Conservation (phyloP, 2,888 invertebrate species). For the Agrilus mali region DNA sequence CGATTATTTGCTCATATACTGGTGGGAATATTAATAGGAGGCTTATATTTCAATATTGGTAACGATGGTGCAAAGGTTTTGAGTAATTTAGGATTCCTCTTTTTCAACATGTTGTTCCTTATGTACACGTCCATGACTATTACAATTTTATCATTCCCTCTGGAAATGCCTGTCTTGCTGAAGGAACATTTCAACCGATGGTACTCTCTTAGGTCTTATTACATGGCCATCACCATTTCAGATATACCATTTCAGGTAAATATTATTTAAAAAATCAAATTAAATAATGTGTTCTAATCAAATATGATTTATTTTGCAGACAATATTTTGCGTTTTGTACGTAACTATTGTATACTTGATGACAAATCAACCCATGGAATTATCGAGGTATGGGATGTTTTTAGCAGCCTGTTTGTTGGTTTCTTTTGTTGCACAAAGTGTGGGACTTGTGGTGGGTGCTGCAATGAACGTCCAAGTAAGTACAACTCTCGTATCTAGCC, state of each 20-base stretch:
- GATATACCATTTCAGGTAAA: conserved; percentile 95
- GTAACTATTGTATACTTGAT: conserved; percentile 87
- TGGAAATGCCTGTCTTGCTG: conserved; percentile 89
- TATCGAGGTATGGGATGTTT: conserved; percentile 78
- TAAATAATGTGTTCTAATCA: conserved; percentile 1
- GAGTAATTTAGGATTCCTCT: conserved; percentile 91
- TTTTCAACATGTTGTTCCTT: conserved; percentile 97
- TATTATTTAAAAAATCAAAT: conserved; percentile 3
- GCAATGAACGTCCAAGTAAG: conserved; percentile 81
- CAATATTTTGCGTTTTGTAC: conserved; percentile 86
- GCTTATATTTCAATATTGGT: conserved; percentile 90
- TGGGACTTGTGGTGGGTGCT: conserved; percentile 89
- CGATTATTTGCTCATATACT: conserved; percentile 87
- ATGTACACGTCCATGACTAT: conserved; percentile 99
- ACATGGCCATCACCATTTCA: conserved; percentile 88
- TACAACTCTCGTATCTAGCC: not conserved
- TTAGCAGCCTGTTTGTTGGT: conserved; percentile 76
- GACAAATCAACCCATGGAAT: conserved; percentile 83
- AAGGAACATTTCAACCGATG: conserved; percentile 95
- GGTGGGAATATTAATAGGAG: conserved; percentile 88
- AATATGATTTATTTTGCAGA: conserved; percentile 45
- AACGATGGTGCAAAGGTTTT: conserved; percentile 93
- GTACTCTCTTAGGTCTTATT: conserved; percentile 92
- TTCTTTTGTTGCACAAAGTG: conserved; percentile 90
- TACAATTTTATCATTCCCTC: conserved; percentile 92